These are phyloP conservation scores for Sebastes kiyomatsui DNA, from an alignment of 2,797 vertebrate genomes.

Conservation along the genomic window DNA sequence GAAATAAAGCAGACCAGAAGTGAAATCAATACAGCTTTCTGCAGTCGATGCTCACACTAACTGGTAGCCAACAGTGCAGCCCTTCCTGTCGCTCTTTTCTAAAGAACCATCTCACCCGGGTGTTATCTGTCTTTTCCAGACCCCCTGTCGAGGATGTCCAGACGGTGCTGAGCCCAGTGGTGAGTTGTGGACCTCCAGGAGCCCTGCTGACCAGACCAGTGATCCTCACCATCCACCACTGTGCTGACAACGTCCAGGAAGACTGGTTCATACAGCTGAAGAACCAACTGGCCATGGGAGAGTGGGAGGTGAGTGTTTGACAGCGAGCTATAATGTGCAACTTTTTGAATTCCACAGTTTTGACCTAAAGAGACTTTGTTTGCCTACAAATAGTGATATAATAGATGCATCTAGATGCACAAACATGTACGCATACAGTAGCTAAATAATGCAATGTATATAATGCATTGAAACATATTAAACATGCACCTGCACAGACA, in stretches of 20 bases:
- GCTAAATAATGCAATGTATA: neutral
- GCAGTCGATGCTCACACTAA: neutral
- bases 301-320: slow-evolving; percentile 90
- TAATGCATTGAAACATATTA: neutral
- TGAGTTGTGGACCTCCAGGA: slow-evolving; percentile 93
- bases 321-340: neutral
- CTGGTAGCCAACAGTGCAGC: neutral
- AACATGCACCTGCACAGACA: neutral
- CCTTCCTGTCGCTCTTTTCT: neutral
- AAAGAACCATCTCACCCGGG: slow-evolving; percentile 14
- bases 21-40: slow-evolving; percentile 23
- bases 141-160: slow-evolving; percentile 91
- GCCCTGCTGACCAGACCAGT: slow-evolving; percentile 91
- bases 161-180: slow-evolving; percentile 92
- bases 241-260: slow-evolving; percentile 88
- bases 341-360: neutral
- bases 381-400: neutral
- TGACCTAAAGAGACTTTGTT: neutral
- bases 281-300: slow-evolving; percentile 88
- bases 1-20: neutral
- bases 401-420: neutral
- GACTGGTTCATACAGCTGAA: slow-evolving; percentile 96
- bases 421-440: neutral
- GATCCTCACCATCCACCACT: slow-evolving; percentile 94
- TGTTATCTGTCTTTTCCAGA: slow-evolving; percentile 75